Percentiles rank a stretch among this genome's conserved stretches.
These are phyloP conservation scores for Marmota monax DNA, from an alignment of 2,113 vertebrate genomes.

Conservation along the genomic window DNA sequence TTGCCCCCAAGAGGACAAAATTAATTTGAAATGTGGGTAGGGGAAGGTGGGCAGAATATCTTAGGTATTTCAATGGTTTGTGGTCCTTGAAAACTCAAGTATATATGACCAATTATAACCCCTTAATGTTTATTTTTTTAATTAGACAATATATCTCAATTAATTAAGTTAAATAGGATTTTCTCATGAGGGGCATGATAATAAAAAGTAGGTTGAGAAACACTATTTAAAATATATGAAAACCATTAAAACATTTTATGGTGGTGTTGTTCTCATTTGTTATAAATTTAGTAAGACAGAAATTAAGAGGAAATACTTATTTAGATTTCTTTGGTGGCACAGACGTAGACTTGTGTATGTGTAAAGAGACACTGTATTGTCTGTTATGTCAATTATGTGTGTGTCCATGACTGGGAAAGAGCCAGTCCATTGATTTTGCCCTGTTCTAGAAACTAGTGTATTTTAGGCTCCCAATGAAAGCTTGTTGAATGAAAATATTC, in stretches of 20 bases:
- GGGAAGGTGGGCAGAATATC: background rate
- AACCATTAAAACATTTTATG: background rate
- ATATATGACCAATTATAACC: background rate
- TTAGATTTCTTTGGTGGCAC: background rate
- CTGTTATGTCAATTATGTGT: background rate
- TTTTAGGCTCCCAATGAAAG: background rate
- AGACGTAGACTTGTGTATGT: background rate
- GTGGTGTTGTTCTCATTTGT: background rate
- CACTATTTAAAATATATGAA: background rate
- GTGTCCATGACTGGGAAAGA: background rate
- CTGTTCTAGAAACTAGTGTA: background rate
- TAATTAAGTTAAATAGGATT: conserved; percentile 31
- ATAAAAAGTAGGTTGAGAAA: conserved; percentile 44
- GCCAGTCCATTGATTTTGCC: background rate
- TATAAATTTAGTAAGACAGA: background rate
- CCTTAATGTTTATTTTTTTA: conserved; percentile 40
- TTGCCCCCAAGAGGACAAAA: background rate
- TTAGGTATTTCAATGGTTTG: background rate
- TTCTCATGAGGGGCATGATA: background rate
- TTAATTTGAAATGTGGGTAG: background rate
- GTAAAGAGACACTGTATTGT: background rate
- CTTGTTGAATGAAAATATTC: background rate
- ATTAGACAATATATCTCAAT: background rate
- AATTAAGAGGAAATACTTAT: background rate
- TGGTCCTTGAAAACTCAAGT: background rate